phyloP scores from a whole-genome alignment of 30 jellyfish, hydroid and myxozoan species.

The Aurelia sp. region DNA sequence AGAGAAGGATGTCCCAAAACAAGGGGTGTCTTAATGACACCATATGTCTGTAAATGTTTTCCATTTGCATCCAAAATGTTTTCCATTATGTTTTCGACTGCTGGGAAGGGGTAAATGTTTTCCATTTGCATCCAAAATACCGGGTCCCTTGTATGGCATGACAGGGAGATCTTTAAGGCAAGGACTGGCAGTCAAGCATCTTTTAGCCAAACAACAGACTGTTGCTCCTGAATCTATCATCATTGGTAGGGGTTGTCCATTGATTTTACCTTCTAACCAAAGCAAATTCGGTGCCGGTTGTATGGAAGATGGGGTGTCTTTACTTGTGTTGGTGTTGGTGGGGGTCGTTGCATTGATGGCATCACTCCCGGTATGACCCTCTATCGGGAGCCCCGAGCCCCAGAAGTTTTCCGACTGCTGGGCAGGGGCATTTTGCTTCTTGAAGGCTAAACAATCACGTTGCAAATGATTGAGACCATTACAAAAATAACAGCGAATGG shows the following conservation, averaged over 20 bases:
- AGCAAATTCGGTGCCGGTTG: too few species aligned
- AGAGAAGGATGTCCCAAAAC: conserved; percentile 45
- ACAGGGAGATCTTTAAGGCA: neutral
- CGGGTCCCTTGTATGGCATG: neutral
- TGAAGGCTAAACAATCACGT: conserved; percentile 15
- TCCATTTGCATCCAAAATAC: conserved; percentile 20
- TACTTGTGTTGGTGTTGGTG: too few species aligned
- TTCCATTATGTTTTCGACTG: too few species aligned
- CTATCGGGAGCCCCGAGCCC: too few species aligned
- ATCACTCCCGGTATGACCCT: too few species aligned
- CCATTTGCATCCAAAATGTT: too few species aligned
- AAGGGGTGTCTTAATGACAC: conserved; percentile 2
- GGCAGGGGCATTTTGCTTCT: neutral
- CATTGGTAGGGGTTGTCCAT: conserved; percentile 22
- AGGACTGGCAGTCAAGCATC: conserved; percentile 37
- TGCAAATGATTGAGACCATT: conserved; percentile 15
- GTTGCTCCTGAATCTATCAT: conserved; percentile 58
- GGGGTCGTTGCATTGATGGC: too few species aligned
- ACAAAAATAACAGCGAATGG: conserved; percentile 6
- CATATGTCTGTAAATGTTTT: neutral
- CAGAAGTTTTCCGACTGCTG: too few species aligned
- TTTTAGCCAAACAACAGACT: conserved; percentile 40
- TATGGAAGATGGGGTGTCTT: too few species aligned
- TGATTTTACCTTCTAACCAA: neutral
- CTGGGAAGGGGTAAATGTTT: too few species aligned